A percentile compares a stretch with the other conserved stretches of the same genome.
Evolutionary conservation across 2,113 vertebrate genomes (phyloP).

Genomic region (Eira barbara): DNA sequence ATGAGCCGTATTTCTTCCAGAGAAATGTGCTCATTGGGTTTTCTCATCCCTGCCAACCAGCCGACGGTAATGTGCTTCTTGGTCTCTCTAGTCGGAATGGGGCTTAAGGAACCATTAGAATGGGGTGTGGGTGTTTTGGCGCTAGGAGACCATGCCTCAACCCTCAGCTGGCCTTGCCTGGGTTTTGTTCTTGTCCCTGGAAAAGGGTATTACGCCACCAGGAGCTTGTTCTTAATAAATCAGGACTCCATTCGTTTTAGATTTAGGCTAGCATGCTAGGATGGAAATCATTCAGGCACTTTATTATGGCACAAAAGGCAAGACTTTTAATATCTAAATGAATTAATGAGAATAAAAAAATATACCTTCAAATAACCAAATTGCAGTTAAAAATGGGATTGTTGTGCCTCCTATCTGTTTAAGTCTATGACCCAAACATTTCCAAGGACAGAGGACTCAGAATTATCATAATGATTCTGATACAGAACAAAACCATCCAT

Average conservation of each 20-base stretch:
- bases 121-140: neutral
- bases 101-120: neutral
- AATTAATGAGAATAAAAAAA: constrained; percentile 30
- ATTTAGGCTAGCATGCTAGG: neutral
- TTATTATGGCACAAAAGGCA: neutral
- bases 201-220: neutral
- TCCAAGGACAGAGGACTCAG: neutral
- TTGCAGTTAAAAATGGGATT: neutral
- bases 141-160: neutral
- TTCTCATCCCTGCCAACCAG: neutral
- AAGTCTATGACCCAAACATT: neutral
- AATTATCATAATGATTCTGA: neutral
- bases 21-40: neutral
- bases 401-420: neutral
- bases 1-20: neutral
- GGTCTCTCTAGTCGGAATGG: neutral
- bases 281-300: neutral
- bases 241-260: neutral
- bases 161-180: neutral
- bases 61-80: neutral
- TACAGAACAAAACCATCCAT: constrained; percentile 2
- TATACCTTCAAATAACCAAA: neutral
- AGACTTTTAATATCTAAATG: neutral
- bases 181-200: neutral
- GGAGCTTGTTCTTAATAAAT: neutral